Evolutionary conservation across 2,888 invertebrate species (phyloP).

Genomic region (Fissipunctia ypsillon): DNA sequence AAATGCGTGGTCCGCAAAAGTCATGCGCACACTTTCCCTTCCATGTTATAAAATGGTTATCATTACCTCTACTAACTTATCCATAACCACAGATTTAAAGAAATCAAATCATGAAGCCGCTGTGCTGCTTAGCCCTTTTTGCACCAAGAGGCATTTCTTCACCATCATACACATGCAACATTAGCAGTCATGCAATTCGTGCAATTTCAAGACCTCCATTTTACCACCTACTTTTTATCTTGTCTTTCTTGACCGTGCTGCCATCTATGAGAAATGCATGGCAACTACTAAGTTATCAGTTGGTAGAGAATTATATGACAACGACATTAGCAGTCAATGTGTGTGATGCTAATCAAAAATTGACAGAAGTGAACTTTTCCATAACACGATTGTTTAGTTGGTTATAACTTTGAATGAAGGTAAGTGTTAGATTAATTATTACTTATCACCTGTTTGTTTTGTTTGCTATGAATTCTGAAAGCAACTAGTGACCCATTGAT

Average conservation of each 20-base stretch:
- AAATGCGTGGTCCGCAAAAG: neutral
- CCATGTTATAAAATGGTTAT: neutral
- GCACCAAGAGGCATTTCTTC: neutral
- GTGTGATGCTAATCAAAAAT: slow-evolving; percentile 16
- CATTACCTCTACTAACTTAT: neutral
- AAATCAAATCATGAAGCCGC: neutral
- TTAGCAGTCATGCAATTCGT: neutral
- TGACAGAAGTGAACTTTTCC: neutral
- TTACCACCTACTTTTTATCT: neutral
- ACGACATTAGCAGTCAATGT: slow-evolving; percentile 10
- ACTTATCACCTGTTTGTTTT: neutral
- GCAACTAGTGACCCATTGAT: neutral
- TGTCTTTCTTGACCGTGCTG: slow-evolving; percentile 32
- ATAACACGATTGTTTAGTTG: neutral
- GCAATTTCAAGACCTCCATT: neutral
- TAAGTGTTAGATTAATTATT: slow-evolving; percentile 13
- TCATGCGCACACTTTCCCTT: neutral
- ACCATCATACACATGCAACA: too few species aligned
- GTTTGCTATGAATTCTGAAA: neutral
- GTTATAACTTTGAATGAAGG: neutral
- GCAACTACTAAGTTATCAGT: slow-evolving; percentile 43
- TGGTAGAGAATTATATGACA: neutral
- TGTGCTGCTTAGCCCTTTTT: neutral
- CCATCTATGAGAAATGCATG: slow-evolving; percentile 55
- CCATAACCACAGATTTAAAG: too few species aligned